Conservation (phyloP, 2,797 vertebrate genomes). For the Brachyalestes nurse region DNA sequence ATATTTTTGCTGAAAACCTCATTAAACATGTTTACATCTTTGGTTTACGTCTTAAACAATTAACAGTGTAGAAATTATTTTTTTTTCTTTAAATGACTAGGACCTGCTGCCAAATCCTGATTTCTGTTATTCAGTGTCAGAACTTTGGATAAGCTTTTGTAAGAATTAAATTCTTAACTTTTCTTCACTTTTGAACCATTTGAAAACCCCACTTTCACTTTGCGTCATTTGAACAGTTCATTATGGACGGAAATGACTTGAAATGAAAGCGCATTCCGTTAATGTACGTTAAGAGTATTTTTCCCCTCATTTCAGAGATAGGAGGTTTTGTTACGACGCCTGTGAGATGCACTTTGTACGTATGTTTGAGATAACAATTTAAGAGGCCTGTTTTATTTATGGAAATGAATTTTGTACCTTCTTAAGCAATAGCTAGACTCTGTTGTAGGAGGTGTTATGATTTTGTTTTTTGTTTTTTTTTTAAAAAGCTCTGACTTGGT, state of each 20-base stretch:
- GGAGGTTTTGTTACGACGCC: not conserved
- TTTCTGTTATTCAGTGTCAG: no score
- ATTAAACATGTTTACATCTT: no score
- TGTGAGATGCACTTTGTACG: not conserved
- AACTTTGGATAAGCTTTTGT: no score
- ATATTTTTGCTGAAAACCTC: no score
- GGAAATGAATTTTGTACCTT: slow-evolving; percentile 74
- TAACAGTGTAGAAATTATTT: no score
- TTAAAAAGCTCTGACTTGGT: slow-evolving; percentile 81
- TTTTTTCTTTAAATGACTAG: no score
- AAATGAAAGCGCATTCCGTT: no score
- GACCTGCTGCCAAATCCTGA: no score
- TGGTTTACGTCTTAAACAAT: no score
- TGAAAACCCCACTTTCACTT: no score
- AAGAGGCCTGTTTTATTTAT: slow-evolving; percentile 7
- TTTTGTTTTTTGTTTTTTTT: slow-evolving; percentile 59
- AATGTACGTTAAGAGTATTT: not conserved
- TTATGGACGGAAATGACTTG: not conserved
- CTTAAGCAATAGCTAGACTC: slow-evolving; percentile 75
- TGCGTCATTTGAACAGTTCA: not conserved
- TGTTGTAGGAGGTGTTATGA: slow-evolving; percentile 77
- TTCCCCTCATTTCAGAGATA: not conserved
- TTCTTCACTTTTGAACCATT: no score
- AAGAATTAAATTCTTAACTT: no score
- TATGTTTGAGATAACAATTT: not conserved